Evolutionary conservation across 2,797 vertebrate genomes (phyloP), one percentile per base, ranked within the genome.

Genomic region (Florisuga fusca): DNA sequence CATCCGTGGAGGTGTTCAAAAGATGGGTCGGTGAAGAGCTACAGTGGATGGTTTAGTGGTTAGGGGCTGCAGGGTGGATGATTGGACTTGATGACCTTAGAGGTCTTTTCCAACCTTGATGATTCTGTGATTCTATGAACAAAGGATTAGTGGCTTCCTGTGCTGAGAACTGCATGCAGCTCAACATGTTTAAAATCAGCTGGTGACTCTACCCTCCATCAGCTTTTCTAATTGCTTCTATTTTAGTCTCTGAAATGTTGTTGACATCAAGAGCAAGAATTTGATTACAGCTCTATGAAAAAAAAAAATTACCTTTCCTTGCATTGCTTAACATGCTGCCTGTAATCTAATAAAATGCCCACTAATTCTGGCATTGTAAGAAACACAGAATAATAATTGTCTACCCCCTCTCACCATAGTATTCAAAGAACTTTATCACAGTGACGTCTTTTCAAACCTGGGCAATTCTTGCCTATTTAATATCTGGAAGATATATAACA

Each of bases 211-310:
- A 41, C 26, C 23, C 61, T 80, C 15, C 61, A 58, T 23, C 64
- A 93, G 46, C 21, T 93, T 80, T 85, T 71, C 73, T 91, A 92
- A 89, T 75, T 89, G 68, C 51, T 92, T 83, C 87, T 87, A 50
- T 87, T 84, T 91, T 33, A 75, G 54, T 68, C 19, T 77, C 59
- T 80, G 43, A 92, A 93, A 89, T 58, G 50, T 77, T 87, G 53
- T 64, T 94, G 87, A 68, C 78, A 92, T 34, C 5, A 29, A 87
- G n/a, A 88, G 19, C 2, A 55, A 68, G n/a, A 72, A 85, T 77
- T 90, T 68, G 61, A 87, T 85, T 94, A 92, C 33, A 82, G 27
- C 15, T 64, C 45, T 21, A 66, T 53, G 55, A 59, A 59, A 64
- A 66, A 79, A 84, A 59, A 59, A 61, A 66, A 79, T 82, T 43